phyloP scores from a whole-genome alignment of 2,797 vertebrate genomes.

The Myoxocephalus aenaeus region DNA sequence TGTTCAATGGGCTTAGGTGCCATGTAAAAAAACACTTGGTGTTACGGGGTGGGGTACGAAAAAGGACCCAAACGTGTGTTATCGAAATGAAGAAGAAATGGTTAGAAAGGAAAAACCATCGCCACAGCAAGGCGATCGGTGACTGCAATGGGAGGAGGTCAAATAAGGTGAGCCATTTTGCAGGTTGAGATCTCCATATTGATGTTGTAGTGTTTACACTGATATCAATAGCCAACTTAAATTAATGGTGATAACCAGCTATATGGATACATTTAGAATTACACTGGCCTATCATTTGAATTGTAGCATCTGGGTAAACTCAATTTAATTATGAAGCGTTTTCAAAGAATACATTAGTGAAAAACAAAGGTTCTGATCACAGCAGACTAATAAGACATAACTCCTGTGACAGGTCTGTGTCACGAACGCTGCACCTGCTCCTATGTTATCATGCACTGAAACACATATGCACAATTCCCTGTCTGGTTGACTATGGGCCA shows the following conservation, averaged over 20 bases:
- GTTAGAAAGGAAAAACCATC: no score
- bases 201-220: neutral
- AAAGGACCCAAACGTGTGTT: no score
- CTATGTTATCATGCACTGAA: neutral
- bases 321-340: neutral
- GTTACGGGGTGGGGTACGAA: no score
- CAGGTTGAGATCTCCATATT: neutral
- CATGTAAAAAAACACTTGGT: neutral
- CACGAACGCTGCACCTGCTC: neutral
- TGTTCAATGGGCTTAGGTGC: neutral
- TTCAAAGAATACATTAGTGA: neutral
- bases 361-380: no score
- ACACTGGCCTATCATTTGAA: neutral
- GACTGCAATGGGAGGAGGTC: neutral
- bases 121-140: no score
- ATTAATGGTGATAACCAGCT: no score
- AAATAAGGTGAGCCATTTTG: neutral
- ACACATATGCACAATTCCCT: neutral
- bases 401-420: no score
- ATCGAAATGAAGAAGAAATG: no score
- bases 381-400: neutral
- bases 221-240: no score
- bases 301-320: neutral
- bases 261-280: neutral
- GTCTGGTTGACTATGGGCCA: neutral